phyloP scores from a whole-genome alignment of 2,888 invertebrate genomes.

The Hypsopygia costalis region DNA sequence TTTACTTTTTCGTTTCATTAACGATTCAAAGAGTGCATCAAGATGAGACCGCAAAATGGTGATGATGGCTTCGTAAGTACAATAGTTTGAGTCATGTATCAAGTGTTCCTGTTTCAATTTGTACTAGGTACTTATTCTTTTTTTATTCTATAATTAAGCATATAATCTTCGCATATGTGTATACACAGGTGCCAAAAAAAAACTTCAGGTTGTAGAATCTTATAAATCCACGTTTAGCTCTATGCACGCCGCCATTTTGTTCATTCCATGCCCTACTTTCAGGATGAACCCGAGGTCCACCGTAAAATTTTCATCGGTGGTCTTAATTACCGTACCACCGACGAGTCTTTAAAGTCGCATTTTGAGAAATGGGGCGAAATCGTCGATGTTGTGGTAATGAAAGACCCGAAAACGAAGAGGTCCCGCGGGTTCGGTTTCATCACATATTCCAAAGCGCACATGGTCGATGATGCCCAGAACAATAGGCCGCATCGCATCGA shows the following conservation, averaged over 20 bases:
- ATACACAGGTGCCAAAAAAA: too few relatives aligned
- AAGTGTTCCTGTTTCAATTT: not conserved
- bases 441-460: constrained; percentile 95
- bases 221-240: constrained; percentile 7
- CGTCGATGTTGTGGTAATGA: constrained; percentile 98
- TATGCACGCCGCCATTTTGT: constrained; percentile 70
- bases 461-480: constrained; percentile 98
- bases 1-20: not conserved
- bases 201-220: not conserved
- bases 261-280: constrained; percentile 55
- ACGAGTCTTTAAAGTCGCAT: constrained; percentile 95
- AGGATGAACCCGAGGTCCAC: constrained; percentile 90
- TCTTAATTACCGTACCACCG: constrained; percentile 95
- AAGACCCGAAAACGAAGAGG: constrained; percentile 95
- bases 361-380: constrained; percentile 99
- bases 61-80: constrained; percentile 73
- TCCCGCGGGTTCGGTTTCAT: constrained; percentile 99
- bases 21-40: constrained; percentile 13
- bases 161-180: too few relatives aligned
- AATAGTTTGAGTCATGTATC: constrained; percentile 1
- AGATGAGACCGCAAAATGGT: constrained; percentile 73
- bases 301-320: constrained; percentile 98
- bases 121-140: not conserved
- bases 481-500: constrained; percentile 95
- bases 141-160: not conserved